A percentile compares a stretch with the other conserved stretches of the same genome.
These are phyloP conservation scores for Marcusenius ussheri DNA, from an alignment of 2,113 vertebrate genomes.

Conservation along the genomic window DNA sequence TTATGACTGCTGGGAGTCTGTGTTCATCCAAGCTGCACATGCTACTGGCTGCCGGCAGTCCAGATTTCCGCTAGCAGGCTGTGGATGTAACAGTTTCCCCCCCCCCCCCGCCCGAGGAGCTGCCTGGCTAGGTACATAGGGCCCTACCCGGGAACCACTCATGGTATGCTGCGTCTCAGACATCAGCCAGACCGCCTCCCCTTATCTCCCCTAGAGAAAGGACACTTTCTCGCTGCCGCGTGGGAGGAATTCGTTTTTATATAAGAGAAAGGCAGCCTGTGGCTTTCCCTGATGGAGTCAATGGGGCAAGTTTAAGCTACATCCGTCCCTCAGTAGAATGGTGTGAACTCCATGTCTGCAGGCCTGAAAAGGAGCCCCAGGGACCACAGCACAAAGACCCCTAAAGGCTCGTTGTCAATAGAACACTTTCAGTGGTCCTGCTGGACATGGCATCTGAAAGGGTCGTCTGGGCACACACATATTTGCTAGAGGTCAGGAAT, in stretches of 20 bases:
- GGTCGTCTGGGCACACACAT: not conserved
- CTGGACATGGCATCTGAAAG: not conserved
- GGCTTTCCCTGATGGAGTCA: conserved; percentile 20
- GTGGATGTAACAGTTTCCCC: conserved; percentile 35
- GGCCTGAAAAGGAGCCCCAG: not conserved
- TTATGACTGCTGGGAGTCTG: conserved; percentile 46
- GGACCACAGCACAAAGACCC: not conserved
- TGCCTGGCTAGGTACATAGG: conserved; percentile 33
- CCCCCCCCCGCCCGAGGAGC: conserved; percentile 29
- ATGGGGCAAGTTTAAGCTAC: conserved; percentile 15
- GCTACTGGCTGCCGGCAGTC: conserved; percentile 21
- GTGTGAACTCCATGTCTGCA: not conserved
- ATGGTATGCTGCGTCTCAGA: conserved; percentile 43
- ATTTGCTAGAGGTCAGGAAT: not conserved
- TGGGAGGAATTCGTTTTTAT: conserved; percentile 27
- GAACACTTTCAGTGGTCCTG: not conserved
- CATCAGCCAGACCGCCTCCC: conserved; percentile 36
- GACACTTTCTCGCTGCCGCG: conserved; percentile 29
- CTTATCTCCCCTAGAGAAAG: conserved; percentile 43
- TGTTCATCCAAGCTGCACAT: conserved; percentile 22
- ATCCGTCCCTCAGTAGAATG: not conserved
- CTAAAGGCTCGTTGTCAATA: not conserved
- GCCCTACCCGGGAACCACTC: conserved; percentile 34
- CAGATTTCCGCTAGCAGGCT: conserved; percentile 39
- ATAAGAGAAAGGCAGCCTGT: not conserved